Evolutionary conservation across 2,888 invertebrate genomes (phyloP), one percentile per base, ranked within the genome.

Genomic region (Crocallis elinguaria): DNA sequence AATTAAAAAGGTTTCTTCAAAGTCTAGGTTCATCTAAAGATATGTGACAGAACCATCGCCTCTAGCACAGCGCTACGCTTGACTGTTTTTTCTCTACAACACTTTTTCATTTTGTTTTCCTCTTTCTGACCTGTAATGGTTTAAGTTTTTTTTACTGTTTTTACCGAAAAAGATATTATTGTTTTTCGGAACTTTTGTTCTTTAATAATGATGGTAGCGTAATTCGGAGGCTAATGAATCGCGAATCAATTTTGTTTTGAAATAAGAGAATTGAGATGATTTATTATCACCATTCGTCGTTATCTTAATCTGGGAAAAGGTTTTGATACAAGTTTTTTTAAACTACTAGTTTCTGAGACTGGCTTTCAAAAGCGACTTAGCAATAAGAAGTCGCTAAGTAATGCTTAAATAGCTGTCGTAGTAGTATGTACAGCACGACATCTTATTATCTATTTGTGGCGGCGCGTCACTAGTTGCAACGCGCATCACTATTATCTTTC

Each of bases 221-320:
- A 69, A 64, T 60, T 54, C 66, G 41, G 70, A 55, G 58, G 68
- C 64, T 66, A 67, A 69, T 69, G 60, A 64, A 67, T 50, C 45
- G 61, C 51, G 58, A 62, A 62, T 64, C 61, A 66, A 67, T 64
- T 65, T 64, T 43, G 51, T 48, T 52, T 27, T 27, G 16, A 39
- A 44, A 54, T 48, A 32, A 48, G 14, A 49, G 30, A 19, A 49
- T 14, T 27, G 11, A 14, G 1, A 37, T 54, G 49, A 54, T 54
- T 49, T 54, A 54, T 54, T 41, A 33, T 33, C 1, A 19, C 14
- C 13, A 43, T 38, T 38, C 9, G 44, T 17, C n/a, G n/a, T n/a
- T n/a, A n/a, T 41, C 17, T 41, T 29, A 19, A 17, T 41, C 16
- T 30, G 17, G 12, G 2, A n/a, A 25, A 7, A 1, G 7, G 7